These are phyloP conservation scores for Hippoglossus hippoglossus DNA, from an alignment of 2,797 vertebrate genomes.

Conservation along the genomic window DNA sequence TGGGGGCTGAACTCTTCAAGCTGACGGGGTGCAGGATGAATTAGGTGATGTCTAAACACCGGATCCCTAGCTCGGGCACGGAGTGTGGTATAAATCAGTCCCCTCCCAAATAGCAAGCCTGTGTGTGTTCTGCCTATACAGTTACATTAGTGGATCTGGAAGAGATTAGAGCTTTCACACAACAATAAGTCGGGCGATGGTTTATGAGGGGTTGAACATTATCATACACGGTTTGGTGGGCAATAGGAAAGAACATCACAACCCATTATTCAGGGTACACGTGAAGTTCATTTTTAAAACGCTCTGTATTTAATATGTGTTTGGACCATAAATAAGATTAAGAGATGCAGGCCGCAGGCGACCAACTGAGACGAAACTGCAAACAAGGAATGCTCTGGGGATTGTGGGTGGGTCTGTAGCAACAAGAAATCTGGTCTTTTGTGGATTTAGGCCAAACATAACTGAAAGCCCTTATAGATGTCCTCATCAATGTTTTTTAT, in stretches of 20 bases:
- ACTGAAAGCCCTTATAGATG: too few species aligned
- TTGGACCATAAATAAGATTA: constrained; percentile 43
- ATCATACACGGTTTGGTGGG: constrained; percentile 39
- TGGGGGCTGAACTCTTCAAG: constrained; percentile 47
- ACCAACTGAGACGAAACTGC: constrained; percentile 4
- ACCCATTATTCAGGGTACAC: constrained; percentile 47
- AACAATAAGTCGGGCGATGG: constrained; percentile 40
- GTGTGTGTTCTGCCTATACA: constrained; percentile 54
- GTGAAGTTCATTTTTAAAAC: constrained; percentile 50
- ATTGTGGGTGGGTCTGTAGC: not conserved
- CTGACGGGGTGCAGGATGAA: constrained; percentile 58
- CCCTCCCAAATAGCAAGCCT: constrained; percentile 30
- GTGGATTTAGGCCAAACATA: not conserved
- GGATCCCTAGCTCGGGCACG: constrained; percentile 50
- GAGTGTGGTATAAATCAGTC: constrained; percentile 67
- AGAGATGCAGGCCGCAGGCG: constrained; percentile 6
- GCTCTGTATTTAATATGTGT: constrained; percentile 46
- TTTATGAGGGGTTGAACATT: constrained; percentile 53
- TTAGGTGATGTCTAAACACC: constrained; percentile 71
- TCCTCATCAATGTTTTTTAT: too few species aligned
- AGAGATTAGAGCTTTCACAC: constrained; percentile 65
- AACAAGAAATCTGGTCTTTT: constrained; percentile 3
- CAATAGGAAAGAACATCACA: constrained; percentile 42
- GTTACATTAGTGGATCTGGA: constrained; percentile 74
- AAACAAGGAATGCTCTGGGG: constrained; percentile 9